Evolutionary conservation across 64 coral and sea anemone genomes (phyloP).

Genomic region (Orbicella faveolata): DNA sequence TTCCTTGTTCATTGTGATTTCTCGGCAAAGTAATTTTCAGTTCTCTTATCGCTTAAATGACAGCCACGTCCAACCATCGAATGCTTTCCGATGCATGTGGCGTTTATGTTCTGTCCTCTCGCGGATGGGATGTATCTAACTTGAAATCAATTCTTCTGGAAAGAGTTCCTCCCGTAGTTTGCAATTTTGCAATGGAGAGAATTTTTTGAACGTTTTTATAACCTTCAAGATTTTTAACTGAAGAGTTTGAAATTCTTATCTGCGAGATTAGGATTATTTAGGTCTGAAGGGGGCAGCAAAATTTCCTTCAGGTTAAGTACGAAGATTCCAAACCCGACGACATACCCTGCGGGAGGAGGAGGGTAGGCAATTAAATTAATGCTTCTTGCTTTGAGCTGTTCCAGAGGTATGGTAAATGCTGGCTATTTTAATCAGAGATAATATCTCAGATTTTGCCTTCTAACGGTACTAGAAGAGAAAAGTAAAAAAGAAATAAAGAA

Average conservation of each 20-base stretch:
- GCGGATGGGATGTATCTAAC: neutral
- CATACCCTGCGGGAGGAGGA: too few species aligned
- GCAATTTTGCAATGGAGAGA: neutral
- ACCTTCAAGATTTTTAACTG: neutral
- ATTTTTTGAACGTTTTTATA: neutral
- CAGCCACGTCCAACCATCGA: neutral
- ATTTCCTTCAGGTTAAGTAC: neutral
- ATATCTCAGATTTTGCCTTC: too few species aligned
- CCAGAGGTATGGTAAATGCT: too few species aligned
- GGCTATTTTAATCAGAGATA: too few species aligned
- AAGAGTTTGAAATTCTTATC: constrained; percentile 12
- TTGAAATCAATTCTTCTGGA: neutral
- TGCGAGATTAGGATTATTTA: neutral
- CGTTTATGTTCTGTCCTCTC: neutral
- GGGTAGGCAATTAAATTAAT: too few species aligned
- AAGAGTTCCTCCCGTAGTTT: neutral
- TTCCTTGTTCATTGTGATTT: neutral
- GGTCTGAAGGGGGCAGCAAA: neutral
- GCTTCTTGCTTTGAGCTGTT: too few species aligned
- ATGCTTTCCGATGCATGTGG: neutral
- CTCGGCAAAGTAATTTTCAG: neutral
- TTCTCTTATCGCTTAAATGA: neutral
- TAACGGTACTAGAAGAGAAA: too few species aligned
- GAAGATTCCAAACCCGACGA: neutral
- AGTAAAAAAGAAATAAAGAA: too few species aligned